A percentile compares a stretch with the other conserved stretches of the same genome.
Conservation (phyloP, 2,888 invertebrate genomes). For the Andrena flavipes region DNA sequence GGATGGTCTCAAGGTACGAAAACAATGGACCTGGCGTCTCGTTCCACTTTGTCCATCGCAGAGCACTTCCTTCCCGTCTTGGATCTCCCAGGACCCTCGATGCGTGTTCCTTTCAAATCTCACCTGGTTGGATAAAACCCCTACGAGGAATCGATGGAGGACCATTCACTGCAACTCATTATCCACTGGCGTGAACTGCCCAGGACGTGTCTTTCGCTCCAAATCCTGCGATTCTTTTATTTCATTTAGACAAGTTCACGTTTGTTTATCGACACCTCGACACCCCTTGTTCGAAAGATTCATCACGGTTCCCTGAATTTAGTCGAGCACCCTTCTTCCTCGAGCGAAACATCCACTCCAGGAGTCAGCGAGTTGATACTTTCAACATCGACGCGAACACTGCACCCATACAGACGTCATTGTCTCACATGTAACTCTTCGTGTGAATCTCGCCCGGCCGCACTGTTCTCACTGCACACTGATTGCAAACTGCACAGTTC, state of each 20-base stretch:
- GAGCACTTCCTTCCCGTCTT: constrained; percentile 21
- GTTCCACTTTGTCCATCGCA: constrained; percentile 50
- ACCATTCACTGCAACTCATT: constrained; percentile 38
- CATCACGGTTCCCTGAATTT: neutral
- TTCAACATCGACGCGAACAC: neutral
- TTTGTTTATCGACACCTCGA: constrained; percentile 5
- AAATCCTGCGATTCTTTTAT: neutral
- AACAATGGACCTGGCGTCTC: constrained; percentile 13
- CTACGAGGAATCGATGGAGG: neutral
- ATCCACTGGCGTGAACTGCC: constrained; percentile 17
- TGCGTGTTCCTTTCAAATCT: constrained; percentile 10
- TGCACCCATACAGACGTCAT: neutral
- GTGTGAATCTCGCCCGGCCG: neutral
- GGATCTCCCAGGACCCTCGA: constrained; percentile 12
- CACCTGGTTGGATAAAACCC: neutral
- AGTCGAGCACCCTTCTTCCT: neutral
- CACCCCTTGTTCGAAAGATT: too few species aligned
- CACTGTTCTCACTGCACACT: neutral
- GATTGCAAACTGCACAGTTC: neutral
- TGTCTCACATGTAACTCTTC: neutral
- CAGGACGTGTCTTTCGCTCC: neutral
- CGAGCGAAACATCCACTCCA: neutral
- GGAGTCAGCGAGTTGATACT: neutral
- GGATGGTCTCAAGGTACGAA: constrained; percentile 49
- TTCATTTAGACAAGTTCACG: neutral